Percentiles rank a stretch among this genome's conserved stretches.
Conservation (phyloP, 1,140 invertebrate species). For the Apis mellifera region DNA sequence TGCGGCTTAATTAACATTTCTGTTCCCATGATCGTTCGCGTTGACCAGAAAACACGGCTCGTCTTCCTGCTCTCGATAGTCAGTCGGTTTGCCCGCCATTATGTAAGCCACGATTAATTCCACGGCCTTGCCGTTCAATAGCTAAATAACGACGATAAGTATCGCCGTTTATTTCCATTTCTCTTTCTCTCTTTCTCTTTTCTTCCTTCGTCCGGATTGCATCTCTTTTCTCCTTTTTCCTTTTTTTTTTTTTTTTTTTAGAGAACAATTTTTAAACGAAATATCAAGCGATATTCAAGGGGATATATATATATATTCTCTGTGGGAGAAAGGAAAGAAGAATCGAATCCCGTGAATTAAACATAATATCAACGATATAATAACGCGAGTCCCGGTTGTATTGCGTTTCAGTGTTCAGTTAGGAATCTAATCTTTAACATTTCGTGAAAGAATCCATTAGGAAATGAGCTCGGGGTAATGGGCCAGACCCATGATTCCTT, state of each 20-base stretch:
- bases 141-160: constrained; percentile 63
- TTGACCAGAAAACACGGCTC: constrained; percentile 23
- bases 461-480: constrained; percentile 36
- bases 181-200: background rate
- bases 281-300: no score
- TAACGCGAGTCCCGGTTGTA: background rate
- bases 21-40: constrained; percentile 10
- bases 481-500: constrained; percentile 31
- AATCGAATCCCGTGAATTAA: background rate
- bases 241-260: background rate
- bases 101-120: constrained; percentile 72
- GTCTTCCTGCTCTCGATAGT: constrained; percentile 39
- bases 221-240: background rate
- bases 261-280: no score
- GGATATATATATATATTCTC: no score
- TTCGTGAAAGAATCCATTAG: constrained; percentile 48
- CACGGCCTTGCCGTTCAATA: constrained; percentile 71
- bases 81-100: constrained; percentile 60
- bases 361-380: background rate
- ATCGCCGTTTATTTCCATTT: background rate
- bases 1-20: constrained; percentile 47
- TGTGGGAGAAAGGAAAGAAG: no score
- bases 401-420: background rate
- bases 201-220: no score
- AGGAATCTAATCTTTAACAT: background rate